phyloP scores from a whole-genome alignment of 2,113 vertebrate genomes.

The Callionymus lyra region DNA sequence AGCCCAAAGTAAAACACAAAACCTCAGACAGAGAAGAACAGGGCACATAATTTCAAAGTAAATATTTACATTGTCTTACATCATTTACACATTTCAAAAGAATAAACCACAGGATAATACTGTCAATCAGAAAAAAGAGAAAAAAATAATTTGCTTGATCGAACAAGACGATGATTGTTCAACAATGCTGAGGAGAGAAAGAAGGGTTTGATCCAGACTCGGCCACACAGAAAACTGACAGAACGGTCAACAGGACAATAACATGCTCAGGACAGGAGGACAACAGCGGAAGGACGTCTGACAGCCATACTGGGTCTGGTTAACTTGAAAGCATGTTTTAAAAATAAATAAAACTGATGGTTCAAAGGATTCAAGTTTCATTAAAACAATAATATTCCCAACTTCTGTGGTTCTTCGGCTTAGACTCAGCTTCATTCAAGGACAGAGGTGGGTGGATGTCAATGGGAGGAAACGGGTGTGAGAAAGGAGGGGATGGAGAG shows the following conservation, averaged over 20 bases:
- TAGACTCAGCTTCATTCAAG: too few species aligned
- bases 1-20: conserved; percentile 22
- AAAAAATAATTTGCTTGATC: conserved; percentile 24
- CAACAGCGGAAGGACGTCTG: not conserved
- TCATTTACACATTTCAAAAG: conserved; percentile 42
- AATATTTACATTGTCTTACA: conserved; percentile 53
- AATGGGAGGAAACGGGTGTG: too few species aligned
- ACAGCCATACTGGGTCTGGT: not conserved
- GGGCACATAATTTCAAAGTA: conserved; percentile 27
- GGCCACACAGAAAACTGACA: conserved; percentile 1
- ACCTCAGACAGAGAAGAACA: conserved; percentile 26
- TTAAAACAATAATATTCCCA: too few species aligned
- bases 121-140: conserved; percentile 21
- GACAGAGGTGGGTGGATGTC: too few species aligned
- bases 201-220: not conserved
- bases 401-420: too few species aligned
- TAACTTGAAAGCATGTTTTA: conserved; percentile 5
- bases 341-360: not conserved
- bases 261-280: conserved; percentile 27
- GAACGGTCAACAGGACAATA: conserved; percentile 7
- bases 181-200: conserved; percentile 21
- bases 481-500: too few species aligned
- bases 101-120: conserved; percentile 36
- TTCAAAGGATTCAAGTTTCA: not conserved
- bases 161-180: conserved; percentile 10